These are phyloP conservation scores for Exaiptasia diaphana DNA, from an alignment of 64 coral and sea anemone genomes.

Conservation along the genomic window DNA sequence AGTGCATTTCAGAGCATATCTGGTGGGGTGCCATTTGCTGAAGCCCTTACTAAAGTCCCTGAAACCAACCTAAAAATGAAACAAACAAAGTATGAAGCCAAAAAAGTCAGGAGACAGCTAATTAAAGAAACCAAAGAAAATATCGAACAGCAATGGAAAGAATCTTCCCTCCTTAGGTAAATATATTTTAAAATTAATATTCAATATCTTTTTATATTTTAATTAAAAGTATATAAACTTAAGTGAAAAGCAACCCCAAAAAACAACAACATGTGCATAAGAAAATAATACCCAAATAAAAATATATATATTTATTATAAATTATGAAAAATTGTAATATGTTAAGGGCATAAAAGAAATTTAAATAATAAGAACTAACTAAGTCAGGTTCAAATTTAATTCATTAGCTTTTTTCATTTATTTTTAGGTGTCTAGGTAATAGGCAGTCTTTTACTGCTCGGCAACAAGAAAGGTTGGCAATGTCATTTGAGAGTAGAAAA, in stretches of 20 bases:
- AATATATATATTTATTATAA: too few species aligned
- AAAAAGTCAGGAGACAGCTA: neutral
- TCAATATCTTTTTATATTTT: too few species aligned
- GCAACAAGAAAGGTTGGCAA: constrained; percentile 10
- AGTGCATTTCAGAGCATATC: neutral
- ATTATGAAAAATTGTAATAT: too few species aligned
- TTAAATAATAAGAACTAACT: too few species aligned
- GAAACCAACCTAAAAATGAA: neutral
- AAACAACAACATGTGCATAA: too few species aligned
- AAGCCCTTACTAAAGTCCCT: neutral
- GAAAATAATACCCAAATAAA: too few species aligned
- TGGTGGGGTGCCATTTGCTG: neutral
- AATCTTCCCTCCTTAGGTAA: constrained; percentile 42
- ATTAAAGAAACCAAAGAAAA: constrained; percentile 1
- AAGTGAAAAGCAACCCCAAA: too few species aligned
- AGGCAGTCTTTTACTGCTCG: constrained; percentile 22
- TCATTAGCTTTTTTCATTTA: neutral
- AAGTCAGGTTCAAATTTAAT: too few species aligned
- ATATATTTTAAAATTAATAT: neutral
- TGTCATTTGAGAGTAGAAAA: neutral
- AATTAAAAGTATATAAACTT: too few species aligned
- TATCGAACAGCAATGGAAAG: constrained; percentile 37
- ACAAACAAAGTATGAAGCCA: neutral
- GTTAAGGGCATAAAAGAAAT: too few species aligned
- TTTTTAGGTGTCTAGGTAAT: constrained; percentile 7